Conservation (phyloP, 1,140 invertebrate species). For the Augochlora pura region DNA sequence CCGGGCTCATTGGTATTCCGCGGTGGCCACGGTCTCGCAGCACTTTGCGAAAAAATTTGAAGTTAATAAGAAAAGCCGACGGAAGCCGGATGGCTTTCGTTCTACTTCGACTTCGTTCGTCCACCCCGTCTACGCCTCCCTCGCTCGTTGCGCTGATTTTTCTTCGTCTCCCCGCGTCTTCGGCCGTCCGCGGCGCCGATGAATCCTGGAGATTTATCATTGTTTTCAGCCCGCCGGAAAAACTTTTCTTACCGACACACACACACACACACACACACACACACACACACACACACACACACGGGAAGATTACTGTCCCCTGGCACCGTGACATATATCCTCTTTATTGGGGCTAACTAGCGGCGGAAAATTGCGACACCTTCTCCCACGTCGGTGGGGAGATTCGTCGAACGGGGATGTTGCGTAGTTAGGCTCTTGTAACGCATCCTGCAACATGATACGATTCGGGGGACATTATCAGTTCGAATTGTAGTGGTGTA, state of each 20-base stretch:
- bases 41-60: slow-evolving; percentile 79
- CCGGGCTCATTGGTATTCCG: slow-evolving; percentile 77
- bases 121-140: neutral
- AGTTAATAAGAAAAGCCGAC: slow-evolving; percentile 80
- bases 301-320: neutral
- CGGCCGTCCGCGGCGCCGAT: neutral
- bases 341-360: neutral
- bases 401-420: no score
- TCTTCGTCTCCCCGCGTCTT: neutral
- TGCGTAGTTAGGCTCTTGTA: no score
- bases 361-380: neutral
- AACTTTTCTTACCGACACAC: neutral
- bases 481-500: no score
- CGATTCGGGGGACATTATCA: no score
- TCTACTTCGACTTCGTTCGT: slow-evolving; percentile 26
- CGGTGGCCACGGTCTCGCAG: slow-evolving; percentile 64
- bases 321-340: neutral
- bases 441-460: no score
- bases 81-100: slow-evolving; percentile 75
- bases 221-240: neutral
- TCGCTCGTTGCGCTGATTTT: neutral
- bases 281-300: no score
- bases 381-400: neutral
- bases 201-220: slow-evolving; percentile 2
- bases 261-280: no score